Percentiles rank a stretch among this genome's conserved stretches.
phyloP scores from a whole-genome alignment of 2,113 vertebrate genomes.

The rabbit (Oryctolagus cuniculus) region DNA sequence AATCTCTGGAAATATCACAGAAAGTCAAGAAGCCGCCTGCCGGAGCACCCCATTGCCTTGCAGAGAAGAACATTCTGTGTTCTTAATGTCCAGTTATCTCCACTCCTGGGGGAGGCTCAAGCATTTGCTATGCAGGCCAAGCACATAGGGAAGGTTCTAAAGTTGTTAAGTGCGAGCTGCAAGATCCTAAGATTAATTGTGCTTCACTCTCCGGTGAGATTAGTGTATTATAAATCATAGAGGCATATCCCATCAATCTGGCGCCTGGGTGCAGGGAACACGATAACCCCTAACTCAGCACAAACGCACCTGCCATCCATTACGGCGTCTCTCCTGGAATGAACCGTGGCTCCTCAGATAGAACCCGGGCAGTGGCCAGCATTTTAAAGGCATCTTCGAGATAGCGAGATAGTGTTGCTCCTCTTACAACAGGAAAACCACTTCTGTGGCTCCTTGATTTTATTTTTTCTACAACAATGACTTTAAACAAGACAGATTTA shows the following conservation, averaged over 20 bases:
- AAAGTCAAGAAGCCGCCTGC: neutral
- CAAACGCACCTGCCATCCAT: slow-evolving; percentile 70
- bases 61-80: neutral
- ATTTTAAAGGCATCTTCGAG: slow-evolving; percentile 72
- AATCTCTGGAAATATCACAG: neutral
- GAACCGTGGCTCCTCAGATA: slow-evolving; percentile 26
- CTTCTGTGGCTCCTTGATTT: slow-evolving; percentile 50
- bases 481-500: slow-evolving; percentile 46
- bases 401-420: neutral
- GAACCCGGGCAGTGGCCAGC: slow-evolving; percentile 33
- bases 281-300: slow-evolving; percentile 79
- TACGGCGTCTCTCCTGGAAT: slow-evolving; percentile 71
- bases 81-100: neutral
- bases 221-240: slow-evolving; percentile 79
- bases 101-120: neutral
- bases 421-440: neutral
- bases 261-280: slow-evolving; percentile 54
- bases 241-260: slow-evolving; percentile 77
- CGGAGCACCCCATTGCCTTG: neutral
- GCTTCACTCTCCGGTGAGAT: slow-evolving; percentile 79
- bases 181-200: slow-evolving; percentile 84
- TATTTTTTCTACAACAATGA: slow-evolving; percentile 45
- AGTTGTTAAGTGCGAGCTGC: slow-evolving; percentile 73
- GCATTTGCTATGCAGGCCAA: slow-evolving; percentile 68
- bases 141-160: slow-evolving; percentile 59